phyloP scores from a whole-genome alignment of 1,140 invertebrate species.

The Pogonus chalceus region DNA sequence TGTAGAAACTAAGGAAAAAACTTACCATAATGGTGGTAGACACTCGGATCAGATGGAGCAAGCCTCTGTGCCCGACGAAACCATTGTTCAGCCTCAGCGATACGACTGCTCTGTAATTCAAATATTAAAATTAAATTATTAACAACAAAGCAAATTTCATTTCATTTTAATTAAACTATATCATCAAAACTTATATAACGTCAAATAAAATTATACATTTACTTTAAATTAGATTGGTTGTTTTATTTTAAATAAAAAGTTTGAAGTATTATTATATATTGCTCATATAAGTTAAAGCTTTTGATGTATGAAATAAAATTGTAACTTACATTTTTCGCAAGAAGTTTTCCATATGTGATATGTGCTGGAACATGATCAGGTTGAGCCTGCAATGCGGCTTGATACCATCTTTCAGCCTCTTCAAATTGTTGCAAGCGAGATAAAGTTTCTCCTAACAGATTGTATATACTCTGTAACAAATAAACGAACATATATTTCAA shows the following conservation, averaged over 20 bases:
- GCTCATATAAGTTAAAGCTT: too few species aligned
- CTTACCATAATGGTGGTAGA: conserved; percentile 79
- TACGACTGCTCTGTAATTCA: conserved; percentile 65
- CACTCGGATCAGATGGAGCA: conserved; percentile 71
- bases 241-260: too few species aligned
- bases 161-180: too few species aligned
- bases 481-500: conserved; percentile 18
- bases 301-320: too few species aligned
- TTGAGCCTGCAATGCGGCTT: conserved; percentile 66
- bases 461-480: conserved; percentile 60
- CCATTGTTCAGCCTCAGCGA: conserved; percentile 79
- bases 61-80: conserved; percentile 74
- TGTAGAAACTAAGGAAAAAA: conserved; percentile 16
- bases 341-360: conserved; percentile 81
- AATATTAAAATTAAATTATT: conserved; percentile 19
- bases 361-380: conserved; percentile 82
- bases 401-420: conserved; percentile 76
- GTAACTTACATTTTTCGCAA: conserved; percentile 75
- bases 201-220: too few species aligned
- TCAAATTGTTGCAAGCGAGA: conserved; percentile 66
- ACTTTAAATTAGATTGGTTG: too few species aligned
- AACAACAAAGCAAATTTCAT: too few species aligned
- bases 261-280: too few species aligned
- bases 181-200: too few species aligned
- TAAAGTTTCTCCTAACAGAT: conserved; percentile 77